A percentile compares a stretch with the other conserved stretches of the same genome.
Evolutionary conservation across 2,888 invertebrate species (phyloP).

Genomic region (Nemurella pictetii): DNA sequence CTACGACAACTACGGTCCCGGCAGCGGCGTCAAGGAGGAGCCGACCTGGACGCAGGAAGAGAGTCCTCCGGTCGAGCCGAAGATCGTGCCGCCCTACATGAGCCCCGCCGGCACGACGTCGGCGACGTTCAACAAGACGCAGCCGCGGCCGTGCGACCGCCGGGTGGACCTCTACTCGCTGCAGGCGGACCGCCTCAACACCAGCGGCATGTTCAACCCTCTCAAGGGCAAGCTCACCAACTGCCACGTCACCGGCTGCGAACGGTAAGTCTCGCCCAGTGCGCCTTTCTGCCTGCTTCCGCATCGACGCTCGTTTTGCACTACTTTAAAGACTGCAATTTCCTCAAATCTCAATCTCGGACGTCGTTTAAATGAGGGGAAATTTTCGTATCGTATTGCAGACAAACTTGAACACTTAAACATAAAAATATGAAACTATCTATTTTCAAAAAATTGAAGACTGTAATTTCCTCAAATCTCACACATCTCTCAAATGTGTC

Average conservation of each 20-base stretch:
- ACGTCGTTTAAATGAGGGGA: too few relatives aligned
- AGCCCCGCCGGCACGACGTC: constrained; percentile 28
- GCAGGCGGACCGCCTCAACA: constrained; percentile 79
- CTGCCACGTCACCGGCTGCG: constrained; percentile 85
- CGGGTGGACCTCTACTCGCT: constrained; percentile 84
- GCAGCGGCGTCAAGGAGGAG: constrained; percentile 9
- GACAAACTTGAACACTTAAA: too few relatives aligned
- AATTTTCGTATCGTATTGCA: too few relatives aligned
- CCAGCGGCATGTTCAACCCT: constrained; percentile 77
- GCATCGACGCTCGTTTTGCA: too few relatives aligned
- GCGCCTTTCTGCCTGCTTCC: too few relatives aligned
- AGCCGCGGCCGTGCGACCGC: constrained; percentile 76
- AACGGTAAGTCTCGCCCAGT: too few relatives aligned
- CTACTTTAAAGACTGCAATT: too few relatives aligned
- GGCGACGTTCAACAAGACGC: constrained; percentile 41
- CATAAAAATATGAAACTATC: too few relatives aligned
- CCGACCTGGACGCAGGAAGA: constrained; percentile 27
- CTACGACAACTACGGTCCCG: constrained; percentile 33
- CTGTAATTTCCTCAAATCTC: too few relatives aligned
- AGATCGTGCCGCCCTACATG: neutral
- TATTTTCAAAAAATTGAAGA: too few relatives aligned
- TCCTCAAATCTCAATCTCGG: too few relatives aligned
- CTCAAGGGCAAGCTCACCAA: constrained; percentile 87
- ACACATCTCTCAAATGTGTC: too few relatives aligned
- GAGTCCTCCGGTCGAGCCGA: neutral